phyloP scores from a whole-genome alignment of 2,797 vertebrate species.

The Muraenolepis orangiensis region DNA sequence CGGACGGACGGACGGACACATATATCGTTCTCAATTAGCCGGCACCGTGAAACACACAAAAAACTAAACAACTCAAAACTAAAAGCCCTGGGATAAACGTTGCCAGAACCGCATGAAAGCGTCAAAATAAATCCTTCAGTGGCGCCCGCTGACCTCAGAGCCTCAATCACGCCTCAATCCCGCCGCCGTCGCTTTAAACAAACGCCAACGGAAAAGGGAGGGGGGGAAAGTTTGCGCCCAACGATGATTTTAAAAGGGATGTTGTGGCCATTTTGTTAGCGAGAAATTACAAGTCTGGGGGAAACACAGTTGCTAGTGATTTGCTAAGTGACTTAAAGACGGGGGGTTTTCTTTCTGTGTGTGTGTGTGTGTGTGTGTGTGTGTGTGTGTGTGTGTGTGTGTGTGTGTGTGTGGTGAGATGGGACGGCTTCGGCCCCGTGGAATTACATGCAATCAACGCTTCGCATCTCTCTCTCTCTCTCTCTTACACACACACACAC shows the following conservation, averaged over 20 bases:
- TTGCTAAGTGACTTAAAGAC: conserved; percentile 27
- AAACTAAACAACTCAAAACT: no score
- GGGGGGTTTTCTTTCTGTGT: conserved; percentile 21
- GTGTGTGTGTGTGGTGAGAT: no score
- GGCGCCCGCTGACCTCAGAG: conserved; percentile 7
- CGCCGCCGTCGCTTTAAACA: conserved; percentile 48
- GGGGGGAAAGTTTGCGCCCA: conserved; percentile 51
- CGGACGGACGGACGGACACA: no score
- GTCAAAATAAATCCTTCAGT: not conserved
- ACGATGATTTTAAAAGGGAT: conserved; percentile 53
- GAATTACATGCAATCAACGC: not conserved
- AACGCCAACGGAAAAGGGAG: conserved; percentile 24
- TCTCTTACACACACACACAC: no score
- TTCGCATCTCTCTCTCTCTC: not conserved
- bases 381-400: no score
- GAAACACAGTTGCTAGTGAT: conserved; percentile 31
- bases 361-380: no score
- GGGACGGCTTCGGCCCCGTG: conserved; percentile 26
- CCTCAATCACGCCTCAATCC: conserved; percentile 52
- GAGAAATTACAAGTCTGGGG: conserved; percentile 44
- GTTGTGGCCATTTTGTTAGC: conserved; percentile 25
- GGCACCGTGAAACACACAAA: not conserved
- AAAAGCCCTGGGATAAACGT: not conserved
- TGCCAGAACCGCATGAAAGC: not conserved
- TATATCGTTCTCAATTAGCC: not conserved